Percentiles rank a stretch among this genome's conserved stretches.
Conservation (phyloP, 2,888 invertebrate species). For the Hoplodrina ambigua region DNA sequence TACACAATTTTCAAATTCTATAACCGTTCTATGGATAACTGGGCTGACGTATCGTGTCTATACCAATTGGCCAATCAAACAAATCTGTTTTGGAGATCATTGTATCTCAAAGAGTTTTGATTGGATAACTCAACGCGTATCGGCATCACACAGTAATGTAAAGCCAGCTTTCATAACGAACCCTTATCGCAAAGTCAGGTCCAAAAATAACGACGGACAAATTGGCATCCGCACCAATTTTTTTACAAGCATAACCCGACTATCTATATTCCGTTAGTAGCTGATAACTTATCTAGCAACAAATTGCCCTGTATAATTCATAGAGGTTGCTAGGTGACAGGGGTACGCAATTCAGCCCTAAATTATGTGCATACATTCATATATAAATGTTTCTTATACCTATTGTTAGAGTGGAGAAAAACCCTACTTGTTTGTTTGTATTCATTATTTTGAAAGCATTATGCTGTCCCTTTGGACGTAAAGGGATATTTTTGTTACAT, state of each 20-base stretch:
- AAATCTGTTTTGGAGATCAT: no score
- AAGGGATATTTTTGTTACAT: constrained; percentile 56
- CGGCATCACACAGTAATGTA: not conserved
- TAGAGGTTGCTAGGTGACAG: constrained; percentile 80
- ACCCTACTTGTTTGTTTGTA: constrained; percentile 63
- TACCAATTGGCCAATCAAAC: no score
- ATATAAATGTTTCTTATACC: constrained; percentile 57
- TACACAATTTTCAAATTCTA: no score
- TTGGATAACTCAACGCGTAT: not conserved
- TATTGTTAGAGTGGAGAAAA: constrained; percentile 66
- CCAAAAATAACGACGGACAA: constrained; percentile 32
- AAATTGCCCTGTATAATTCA: constrained; percentile 85
- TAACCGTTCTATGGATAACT: no score
- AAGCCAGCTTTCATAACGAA: not conserved
- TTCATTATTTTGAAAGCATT: constrained; percentile 80
- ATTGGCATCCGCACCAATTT: constrained; percentile 39
- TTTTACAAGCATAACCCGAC: constrained; percentile 43
- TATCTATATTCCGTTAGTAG: constrained; percentile 68
- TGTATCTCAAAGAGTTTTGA: not conserved
- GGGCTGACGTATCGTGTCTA: no score
- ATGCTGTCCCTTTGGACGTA: constrained; percentile 64
- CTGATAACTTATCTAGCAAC: constrained; percentile 80
- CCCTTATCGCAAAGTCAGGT: constrained; percentile 20
- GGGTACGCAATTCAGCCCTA: constrained; percentile 75
- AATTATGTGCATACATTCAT: constrained; percentile 80